A percentile compares a stretch with the other conserved stretches of the same genome.
Evolutionary conservation across 2,113 vertebrate genomes (phyloP).

Genomic region (Canis aureus): DNA sequence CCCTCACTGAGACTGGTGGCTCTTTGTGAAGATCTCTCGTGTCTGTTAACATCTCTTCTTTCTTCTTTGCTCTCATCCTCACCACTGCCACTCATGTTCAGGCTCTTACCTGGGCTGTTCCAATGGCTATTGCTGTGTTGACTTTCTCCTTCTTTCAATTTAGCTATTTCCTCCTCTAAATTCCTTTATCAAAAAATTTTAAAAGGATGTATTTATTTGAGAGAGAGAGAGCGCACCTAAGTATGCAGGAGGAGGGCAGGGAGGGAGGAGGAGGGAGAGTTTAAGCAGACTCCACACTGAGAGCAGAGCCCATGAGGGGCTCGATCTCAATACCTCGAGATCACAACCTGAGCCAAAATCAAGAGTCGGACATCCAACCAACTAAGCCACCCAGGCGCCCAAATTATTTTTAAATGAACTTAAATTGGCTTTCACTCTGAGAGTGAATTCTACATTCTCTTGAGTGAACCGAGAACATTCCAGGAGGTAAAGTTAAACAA

Average conservation of each 20-base stretch:
- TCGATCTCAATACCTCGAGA: not conserved
- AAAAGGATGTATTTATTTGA: not conserved
- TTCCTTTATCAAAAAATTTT: not conserved
- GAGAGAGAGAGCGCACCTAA: not conserved
- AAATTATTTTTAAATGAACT: constrained; percentile 36
- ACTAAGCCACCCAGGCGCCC: not conserved
- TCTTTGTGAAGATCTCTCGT: not conserved
- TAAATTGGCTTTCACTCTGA: constrained; percentile 46
- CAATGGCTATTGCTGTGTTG: not conserved
- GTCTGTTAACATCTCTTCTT: not conserved
- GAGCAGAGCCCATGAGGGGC: not conserved
- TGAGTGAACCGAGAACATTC: constrained; percentile 19
- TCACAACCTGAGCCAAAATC: not conserved
- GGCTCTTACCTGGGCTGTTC: not conserved
- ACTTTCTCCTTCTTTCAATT: not conserved
- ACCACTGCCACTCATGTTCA: not conserved
- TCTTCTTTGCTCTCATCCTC: not conserved
- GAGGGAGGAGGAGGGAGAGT: not conserved
- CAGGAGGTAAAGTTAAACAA: constrained; percentile 63
- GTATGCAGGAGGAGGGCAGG: not conserved
- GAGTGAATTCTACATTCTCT: constrained; percentile 25
- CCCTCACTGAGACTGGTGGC: not conserved
- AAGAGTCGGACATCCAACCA: not conserved
- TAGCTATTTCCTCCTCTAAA: not conserved
- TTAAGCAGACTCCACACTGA: not conserved